phyloP scores from a whole-genome alignment of 2,888 invertebrate genomes.

The Cryptocephalus moraei region DNA sequence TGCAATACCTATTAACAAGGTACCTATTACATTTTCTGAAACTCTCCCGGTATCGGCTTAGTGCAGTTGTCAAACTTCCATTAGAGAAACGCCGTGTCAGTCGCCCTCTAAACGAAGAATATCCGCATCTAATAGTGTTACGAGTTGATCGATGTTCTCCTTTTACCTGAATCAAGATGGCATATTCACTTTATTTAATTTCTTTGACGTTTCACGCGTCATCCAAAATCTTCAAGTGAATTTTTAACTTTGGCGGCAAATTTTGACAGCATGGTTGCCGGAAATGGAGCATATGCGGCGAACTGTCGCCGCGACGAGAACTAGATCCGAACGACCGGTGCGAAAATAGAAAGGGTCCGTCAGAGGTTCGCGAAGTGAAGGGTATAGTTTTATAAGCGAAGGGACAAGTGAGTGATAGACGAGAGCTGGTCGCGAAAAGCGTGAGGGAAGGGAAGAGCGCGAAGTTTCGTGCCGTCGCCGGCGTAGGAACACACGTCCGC shows the following conservation, averaged over 20 bases:
- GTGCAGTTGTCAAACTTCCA: constrained; percentile 1
- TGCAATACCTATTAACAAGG: constrained; percentile 1
- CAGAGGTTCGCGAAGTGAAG: too few species aligned
- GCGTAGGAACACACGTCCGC: constrained; percentile 40
- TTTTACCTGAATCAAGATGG: too few species aligned
- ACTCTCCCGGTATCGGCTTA: neutral
- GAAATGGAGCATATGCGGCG: neutral
- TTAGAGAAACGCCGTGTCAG: too few species aligned
- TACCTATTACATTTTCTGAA: neutral
- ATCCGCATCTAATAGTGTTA: too few species aligned
- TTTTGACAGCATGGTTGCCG: neutral
- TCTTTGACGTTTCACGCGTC: too few species aligned
- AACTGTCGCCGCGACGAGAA: neutral
- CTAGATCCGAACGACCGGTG: neutral
- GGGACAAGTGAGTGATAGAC: too few species aligned
- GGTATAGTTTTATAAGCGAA: too few species aligned
- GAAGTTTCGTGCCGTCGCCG: constrained; percentile 3
- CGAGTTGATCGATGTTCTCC: too few species aligned
- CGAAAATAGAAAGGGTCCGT: too few species aligned
- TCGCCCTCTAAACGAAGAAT: too few species aligned
- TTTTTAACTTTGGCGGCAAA: neutral
- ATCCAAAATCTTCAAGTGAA: neutral
- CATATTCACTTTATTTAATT: too few species aligned
- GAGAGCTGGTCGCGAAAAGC: too few species aligned
- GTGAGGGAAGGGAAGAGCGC: neutral